Base-by-base conservation (phyloP, 2,113 vertebrate species). In the Illadopsis cleaveri region DNA sequence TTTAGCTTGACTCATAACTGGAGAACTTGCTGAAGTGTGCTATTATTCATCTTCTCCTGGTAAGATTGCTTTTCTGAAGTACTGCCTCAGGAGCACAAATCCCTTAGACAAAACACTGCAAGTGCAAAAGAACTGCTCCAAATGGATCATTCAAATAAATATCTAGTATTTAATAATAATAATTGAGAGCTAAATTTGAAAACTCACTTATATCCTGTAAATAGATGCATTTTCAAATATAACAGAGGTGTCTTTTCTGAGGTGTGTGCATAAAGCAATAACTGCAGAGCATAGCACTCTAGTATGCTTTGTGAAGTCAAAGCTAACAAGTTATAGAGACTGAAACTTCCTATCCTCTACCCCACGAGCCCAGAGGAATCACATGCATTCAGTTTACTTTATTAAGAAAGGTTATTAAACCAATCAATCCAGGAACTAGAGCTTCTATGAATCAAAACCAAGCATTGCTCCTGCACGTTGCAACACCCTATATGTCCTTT, bases 361-460 rank as follows among this genome's bases (percentile, higher is more conserved):
- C 45, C 42, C 66, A 31, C 0, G 0, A 89, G 66, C 40, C 70
- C 75, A 61, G 6, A 77, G 71, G 54, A 91, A 27, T 56, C 82
- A 85, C 64, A 93, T 25, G 24, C 30, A 77, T 71, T 86, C 45
- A 10, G 58, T 91, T 90, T 91, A 71, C 61, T 94, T 89, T 87
- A 76, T 90, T 91, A 94, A 65, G 87, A 72, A 87, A 70, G 60
- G 70, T 88, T 93, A 96, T 95, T 96, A 90, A 94, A 96, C 62
- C 90, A 85, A 96, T 96, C 91, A 93, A 90, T 96, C 94, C 54
- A 88, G 54, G 58, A 83, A 44, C 44, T 27, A 66, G 58, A 42
- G 40, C 68, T 77, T 48, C 22, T 1, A 56, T 70, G 47, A 86
- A 89, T 92, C 88, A 93, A 89, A 90, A 93, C 0, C 16, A 92